Percentiles rank a stretch among this genome's conserved stretches.
Conservation (phyloP, 2,888 invertebrate genomes). For the Oxytorus armatus region DNA sequence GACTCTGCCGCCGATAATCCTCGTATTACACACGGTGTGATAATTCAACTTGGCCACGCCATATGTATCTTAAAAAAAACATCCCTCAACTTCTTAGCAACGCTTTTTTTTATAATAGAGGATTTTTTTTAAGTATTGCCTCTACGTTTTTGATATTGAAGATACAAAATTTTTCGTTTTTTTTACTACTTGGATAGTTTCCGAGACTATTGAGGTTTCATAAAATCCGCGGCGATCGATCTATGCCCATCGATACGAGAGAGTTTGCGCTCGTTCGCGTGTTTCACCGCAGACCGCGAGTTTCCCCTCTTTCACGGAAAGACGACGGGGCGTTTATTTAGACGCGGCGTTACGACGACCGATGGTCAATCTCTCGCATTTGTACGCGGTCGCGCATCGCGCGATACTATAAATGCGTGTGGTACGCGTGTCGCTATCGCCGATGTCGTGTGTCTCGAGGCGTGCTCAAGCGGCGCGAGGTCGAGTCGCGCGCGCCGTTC, state of each 20-base stretch:
- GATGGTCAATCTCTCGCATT: constrained; percentile 48
- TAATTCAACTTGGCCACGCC: constrained; percentile 6
- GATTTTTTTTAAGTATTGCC: background rate
- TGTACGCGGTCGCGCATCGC: background rate
- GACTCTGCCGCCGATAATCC: background rate
- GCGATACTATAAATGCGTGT: constrained; percentile 15
- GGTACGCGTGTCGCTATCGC: constrained; percentile 55
- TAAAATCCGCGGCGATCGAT: background rate
- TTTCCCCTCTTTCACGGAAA: background rate
- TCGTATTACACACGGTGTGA: background rate
- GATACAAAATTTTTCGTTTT: no score
- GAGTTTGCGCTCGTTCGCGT: constrained; percentile 1
- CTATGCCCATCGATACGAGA: background rate
- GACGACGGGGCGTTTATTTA: background rate
- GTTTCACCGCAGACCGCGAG: constrained; percentile 12
- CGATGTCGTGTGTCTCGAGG: constrained; percentile 50
- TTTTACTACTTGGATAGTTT: no score
- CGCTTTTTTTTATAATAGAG: no score
- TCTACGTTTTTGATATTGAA: no score
- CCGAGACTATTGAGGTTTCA: background rate
- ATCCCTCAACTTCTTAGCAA: background rate
- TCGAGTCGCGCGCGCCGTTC: constrained; percentile 50
- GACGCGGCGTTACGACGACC: constrained; percentile 43
- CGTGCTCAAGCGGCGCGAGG: constrained; percentile 45
- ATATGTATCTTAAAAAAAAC: background rate